Evolutionary conservation across 1,140 invertebrate genomes (phyloP).

Genomic region (Pseudobourletiella spinata): DNA sequence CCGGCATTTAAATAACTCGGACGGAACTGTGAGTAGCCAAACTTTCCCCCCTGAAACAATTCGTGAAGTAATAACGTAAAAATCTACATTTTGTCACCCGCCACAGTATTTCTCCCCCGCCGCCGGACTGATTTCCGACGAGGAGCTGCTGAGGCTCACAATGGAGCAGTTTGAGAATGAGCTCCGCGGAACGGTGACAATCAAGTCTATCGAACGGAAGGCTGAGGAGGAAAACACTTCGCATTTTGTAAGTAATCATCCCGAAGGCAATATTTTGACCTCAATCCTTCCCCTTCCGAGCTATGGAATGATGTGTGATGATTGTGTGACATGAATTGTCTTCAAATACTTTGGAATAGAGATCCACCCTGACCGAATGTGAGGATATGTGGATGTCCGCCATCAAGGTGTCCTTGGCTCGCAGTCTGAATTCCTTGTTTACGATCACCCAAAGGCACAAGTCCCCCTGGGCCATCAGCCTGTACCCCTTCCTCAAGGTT

Average conservation of each 20-base stretch:
- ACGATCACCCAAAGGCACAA: too few species aligned
- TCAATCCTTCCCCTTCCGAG: too few species aligned
- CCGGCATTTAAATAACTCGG: slow-evolving; percentile 48
- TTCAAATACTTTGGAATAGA: too few species aligned
- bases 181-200: slow-evolving; percentile 50
- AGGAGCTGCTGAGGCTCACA: slow-evolving; percentile 44
- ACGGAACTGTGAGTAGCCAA: too few species aligned
- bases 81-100: slow-evolving; percentile 15
- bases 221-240: slow-evolving; percentile 42
- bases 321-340: too few species aligned
- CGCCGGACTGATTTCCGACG: slow-evolving; percentile 45
- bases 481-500: slow-evolving; percentile 66
- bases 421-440: too few species aligned
- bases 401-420: too few species aligned
- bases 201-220: slow-evolving; percentile 54
- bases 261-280: too few species aligned
- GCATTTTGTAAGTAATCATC: slow-evolving; percentile 45
- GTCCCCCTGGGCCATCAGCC: slow-evolving; percentile 45
- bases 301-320: too few species aligned
- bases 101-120: slow-evolving; percentile 39
- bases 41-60: too few species aligned
- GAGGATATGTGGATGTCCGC: slow-evolving; percentile 57
- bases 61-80: too few species aligned
- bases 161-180: slow-evolving; percentile 59
- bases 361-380: too few species aligned